phyloP scores from a whole-genome alignment of 2,888 invertebrate genomes.

The Temnothorax unifasciatus region DNA sequence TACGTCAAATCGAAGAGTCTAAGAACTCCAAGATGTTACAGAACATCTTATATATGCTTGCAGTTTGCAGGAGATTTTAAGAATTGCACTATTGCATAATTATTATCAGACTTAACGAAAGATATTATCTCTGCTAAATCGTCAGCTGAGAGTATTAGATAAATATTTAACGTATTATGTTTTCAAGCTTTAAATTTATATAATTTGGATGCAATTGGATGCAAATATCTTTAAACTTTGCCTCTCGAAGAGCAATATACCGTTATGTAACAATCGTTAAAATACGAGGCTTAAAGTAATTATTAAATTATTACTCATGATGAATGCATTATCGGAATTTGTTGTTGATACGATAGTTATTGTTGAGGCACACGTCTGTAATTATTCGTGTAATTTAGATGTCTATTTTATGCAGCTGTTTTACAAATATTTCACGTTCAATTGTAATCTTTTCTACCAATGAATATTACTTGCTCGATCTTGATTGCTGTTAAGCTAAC shows the following conservation, averaged over 20 bases:
- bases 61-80: slow-evolving; percentile 26
- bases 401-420: slow-evolving; percentile 46
- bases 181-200: slow-evolving; percentile 25
- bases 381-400: slow-evolving; percentile 55
- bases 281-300: slow-evolving; percentile 14
- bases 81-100: slow-evolving; percentile 25
- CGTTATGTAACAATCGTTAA: slow-evolving; percentile 42
- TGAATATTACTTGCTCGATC: slow-evolving; percentile 18
- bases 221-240: slow-evolving; percentile 2
- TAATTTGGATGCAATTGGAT: slow-evolving; percentile 16
- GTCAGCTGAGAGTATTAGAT: slow-evolving; percentile 35
- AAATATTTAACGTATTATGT: slow-evolving; percentile 34
- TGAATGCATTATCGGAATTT: slow-evolving; percentile 21
- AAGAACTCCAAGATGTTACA: not conserved
- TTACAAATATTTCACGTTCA: slow-evolving; percentile 36
- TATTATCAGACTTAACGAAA: slow-evolving; percentile 34
- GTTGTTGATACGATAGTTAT: slow-evolving; percentile 40
- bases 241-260: slow-evolving; percentile 20
- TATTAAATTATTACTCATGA: slow-evolving; percentile 44
- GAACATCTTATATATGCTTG: not conserved
- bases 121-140: slow-evolving; percentile 46
- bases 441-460: slow-evolving; percentile 28
- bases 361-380: slow-evolving; percentile 53
- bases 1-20: slow-evolving; percentile 24
- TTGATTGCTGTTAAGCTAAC: slow-evolving; percentile 27